These are phyloP conservation scores for Coregonus ussuriensis DNA, from an alignment of 2,797 vertebrate species.

Conservation along the genomic window DNA sequence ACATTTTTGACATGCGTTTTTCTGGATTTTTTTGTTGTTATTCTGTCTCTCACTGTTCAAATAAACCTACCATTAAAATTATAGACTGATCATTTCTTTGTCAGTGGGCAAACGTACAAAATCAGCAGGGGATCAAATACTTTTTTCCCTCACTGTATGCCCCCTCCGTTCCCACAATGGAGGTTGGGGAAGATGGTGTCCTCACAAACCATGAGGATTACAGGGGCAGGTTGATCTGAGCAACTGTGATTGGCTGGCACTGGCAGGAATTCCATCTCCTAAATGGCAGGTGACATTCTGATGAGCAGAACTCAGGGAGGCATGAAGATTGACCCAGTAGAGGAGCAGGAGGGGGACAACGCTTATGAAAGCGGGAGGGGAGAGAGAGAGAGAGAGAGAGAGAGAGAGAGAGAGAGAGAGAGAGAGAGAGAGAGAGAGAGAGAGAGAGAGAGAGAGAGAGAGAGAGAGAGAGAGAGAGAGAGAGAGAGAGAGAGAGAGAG, in stretches of 20 bases:
- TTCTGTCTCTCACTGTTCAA: no score
- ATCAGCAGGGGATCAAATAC: no score
- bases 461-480: no score
- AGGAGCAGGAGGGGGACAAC: neutral
- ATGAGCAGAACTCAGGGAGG: conserved; percentile 1
- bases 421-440: neutral
- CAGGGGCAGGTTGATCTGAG: neutral
- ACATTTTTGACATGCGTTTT: no score
- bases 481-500: no score
- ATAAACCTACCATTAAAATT: no score
- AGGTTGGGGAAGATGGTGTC: neutral
- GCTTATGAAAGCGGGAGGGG: neutral
- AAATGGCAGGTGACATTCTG: conserved; percentile 8
- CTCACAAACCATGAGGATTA: neutral
- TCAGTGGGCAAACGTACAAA: no score
- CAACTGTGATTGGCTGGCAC: neutral
- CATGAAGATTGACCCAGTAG: conserved; percentile 16
- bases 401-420: neutral
- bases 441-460: no score
- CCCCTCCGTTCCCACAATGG: neutral
- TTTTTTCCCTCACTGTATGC: neutral
- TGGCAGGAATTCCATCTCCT: neutral
- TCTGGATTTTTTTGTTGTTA: no score
- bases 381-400: neutral
- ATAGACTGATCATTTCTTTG: no score